These are phyloP conservation scores for Adineta ricciae DNA, from an alignment of 2,888 invertebrate species.

Conservation along the genomic window DNA sequence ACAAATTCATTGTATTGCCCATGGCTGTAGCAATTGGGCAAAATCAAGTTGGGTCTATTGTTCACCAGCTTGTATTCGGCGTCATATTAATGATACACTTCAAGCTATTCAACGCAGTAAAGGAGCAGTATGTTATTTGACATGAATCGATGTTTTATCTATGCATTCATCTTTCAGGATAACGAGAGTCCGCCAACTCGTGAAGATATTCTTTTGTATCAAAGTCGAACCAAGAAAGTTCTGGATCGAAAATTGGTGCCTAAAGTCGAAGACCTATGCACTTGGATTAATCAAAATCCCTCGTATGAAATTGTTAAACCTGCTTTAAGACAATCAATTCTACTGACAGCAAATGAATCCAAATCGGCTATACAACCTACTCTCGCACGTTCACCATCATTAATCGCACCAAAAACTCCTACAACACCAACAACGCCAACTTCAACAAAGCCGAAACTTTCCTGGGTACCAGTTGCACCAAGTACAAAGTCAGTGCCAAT, in stretches of 20 bases:
- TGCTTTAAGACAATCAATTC: background rate
- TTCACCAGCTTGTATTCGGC: background rate
- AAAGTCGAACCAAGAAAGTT: background rate
- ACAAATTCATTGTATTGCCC: background rate
- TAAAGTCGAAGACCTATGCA: background rate
- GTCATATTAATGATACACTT: conserved; percentile 10
- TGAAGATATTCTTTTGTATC: conserved; percentile 13
- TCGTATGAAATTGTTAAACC: background rate
- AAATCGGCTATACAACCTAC: background rate
- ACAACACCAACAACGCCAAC: background rate
- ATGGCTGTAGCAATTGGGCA: conserved; percentile 5
- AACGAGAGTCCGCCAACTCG: background rate
- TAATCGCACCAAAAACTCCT: background rate
- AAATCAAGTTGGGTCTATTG: conserved; percentile 13
- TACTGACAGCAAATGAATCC: background rate
- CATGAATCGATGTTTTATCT: background rate
- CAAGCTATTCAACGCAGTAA: background rate
- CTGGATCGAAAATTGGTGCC: background rate
- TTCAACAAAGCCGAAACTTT: background rate
- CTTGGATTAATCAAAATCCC: background rate
- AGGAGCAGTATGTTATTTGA: background rate
- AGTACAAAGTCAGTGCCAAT: background rate
- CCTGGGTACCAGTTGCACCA: background rate
- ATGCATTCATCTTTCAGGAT: background rate
- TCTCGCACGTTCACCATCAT: background rate